phyloP scores from a whole-genome alignment of 2,888 invertebrate species.

The Agrochola macilenta region DNA sequence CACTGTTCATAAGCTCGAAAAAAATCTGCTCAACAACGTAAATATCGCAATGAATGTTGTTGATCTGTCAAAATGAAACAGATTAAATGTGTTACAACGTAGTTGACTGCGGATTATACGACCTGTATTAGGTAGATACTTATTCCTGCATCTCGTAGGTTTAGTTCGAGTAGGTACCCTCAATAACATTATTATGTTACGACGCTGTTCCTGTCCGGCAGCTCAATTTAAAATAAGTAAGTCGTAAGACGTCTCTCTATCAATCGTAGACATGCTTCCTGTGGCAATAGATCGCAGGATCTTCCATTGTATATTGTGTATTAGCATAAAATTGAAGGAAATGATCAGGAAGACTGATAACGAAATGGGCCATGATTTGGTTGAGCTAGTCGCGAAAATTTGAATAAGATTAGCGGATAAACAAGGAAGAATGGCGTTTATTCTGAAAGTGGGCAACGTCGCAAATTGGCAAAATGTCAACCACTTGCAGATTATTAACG shows the following conservation, averaged over 20 bases:
- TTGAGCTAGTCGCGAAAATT: not conserved
- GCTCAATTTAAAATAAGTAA: constrained; percentile 60
- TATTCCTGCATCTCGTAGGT: constrained; percentile 2
- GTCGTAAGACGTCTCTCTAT: constrained; percentile 35
- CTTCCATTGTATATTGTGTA: constrained; percentile 1
- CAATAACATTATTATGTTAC: constrained; percentile 33
- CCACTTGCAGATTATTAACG: no score
- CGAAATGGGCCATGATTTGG: not conserved
- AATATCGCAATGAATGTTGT: no score
- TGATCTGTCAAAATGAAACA: no score
- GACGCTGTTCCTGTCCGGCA: constrained; percentile 26
- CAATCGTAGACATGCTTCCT: constrained; percentile 48
- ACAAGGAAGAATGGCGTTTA: no score
- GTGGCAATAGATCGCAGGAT: constrained; percentile 24
- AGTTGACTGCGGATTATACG: not conserved
- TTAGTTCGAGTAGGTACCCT: constrained; percentile 4
- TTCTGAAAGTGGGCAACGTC: no score
- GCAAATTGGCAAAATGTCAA: no score
- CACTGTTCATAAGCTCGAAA: no score
- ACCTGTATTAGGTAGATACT: not conserved
- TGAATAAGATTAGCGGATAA: not conserved
- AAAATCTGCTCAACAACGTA: no score
- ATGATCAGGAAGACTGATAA: constrained; percentile 1
- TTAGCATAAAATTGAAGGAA: constrained; percentile 13
- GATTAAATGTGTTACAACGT: no score